Percentiles rank a stretch among this genome's conserved stretches.
Conservation (phyloP, 2,888 invertebrate genomes). For the Adelognathus sp. region DNA sequence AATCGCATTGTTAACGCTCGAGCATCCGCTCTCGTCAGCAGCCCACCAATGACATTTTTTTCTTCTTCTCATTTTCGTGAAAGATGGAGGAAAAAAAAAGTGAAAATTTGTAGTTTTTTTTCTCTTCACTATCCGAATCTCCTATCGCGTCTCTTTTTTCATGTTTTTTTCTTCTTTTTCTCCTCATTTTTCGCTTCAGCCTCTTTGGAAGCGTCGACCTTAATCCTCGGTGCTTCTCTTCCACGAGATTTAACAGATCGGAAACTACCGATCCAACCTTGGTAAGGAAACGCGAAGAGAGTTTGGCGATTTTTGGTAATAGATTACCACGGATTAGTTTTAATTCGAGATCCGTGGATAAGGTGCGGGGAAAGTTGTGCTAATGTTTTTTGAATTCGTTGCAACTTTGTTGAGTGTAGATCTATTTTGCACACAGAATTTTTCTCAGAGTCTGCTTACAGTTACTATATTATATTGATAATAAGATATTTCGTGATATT, state of each 20-base stretch:
- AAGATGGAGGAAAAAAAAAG: neutral
- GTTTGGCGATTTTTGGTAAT: constrained; percentile 21
- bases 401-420: too few relatives aligned
- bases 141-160: neutral
- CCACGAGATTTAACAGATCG: constrained; percentile 53
- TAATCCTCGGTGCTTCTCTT: constrained; percentile 46
- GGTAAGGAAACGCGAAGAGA: too few relatives aligned
- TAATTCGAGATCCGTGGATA: constrained; percentile 32
- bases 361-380: neutral
- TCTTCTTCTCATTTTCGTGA: neutral
- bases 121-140: neutral
- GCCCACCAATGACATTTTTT: neutral
- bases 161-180: constrained; percentile 5
- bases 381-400: neutral
- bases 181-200: constrained; percentile 15
- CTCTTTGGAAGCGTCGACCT: constrained; percentile 16
- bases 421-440: too few relatives aligned
- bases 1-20: constrained; percentile 72
- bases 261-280: neutral
- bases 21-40: constrained; percentile 61
- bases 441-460: too few relatives aligned
- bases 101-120: neutral
- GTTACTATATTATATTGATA: too few relatives aligned
- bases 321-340: constrained; percentile 40
- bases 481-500: too few relatives aligned